Evolutionary conservation across 2,113 vertebrate species (phyloP).

Genomic region (Rhombomys opimus): DNA sequence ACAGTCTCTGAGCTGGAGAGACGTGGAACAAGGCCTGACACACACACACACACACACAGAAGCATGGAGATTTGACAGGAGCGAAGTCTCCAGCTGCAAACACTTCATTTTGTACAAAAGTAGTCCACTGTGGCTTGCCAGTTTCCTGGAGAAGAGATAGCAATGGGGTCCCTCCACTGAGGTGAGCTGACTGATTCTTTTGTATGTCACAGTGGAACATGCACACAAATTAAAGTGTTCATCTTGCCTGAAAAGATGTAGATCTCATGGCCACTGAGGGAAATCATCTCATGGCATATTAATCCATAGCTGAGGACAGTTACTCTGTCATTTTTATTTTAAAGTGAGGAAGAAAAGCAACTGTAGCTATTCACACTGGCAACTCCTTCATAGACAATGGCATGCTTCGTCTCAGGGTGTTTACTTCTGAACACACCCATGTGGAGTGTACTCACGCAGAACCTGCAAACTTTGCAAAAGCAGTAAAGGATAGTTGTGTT

Average conservation of each 20-base stretch:
- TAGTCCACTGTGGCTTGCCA: background rate
- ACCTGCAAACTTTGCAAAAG: conserved; percentile 29
- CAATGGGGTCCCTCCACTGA: background rate
- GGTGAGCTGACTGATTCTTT: background rate
- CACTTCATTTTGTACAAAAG: background rate
- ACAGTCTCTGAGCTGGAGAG: background rate
- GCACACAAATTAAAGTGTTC: conserved; percentile 51
- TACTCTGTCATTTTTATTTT: background rate
- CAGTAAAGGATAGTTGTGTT: background rate
- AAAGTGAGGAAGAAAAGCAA: background rate
- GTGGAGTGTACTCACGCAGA: conserved; percentile 1
- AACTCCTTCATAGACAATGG: background rate
- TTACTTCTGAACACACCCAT: conserved; percentile 12
- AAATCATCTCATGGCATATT: background rate
- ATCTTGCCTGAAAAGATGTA: conserved; percentile 16
- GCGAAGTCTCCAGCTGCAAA: background rate
- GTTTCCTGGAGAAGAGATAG: conserved; percentile 34
- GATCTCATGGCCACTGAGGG: conserved; percentile 51
- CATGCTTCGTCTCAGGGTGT: background rate
- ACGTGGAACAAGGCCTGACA: background rate
- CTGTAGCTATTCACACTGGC: background rate
- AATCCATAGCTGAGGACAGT: background rate
- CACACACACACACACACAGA: background rate
- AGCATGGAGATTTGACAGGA: background rate
- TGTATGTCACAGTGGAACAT: background rate